phyloP scores from a whole-genome alignment of 2,888 invertebrate genomes.

The Rotaria magnacalcarata region DNA sequence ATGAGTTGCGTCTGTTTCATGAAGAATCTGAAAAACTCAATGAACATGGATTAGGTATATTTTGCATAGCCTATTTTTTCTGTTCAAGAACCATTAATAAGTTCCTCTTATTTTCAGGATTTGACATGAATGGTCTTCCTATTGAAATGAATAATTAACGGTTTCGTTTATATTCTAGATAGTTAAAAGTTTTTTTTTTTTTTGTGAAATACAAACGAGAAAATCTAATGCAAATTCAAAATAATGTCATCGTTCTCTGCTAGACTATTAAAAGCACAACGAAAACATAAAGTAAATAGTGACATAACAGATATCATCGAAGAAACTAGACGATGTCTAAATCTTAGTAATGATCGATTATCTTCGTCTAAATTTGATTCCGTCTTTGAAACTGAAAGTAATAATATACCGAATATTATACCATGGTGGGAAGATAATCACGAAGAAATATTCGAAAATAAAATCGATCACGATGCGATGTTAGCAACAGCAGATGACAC shows the following conservation, averaged over 20 bases:
- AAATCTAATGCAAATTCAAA: no score
- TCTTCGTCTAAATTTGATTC: no score
- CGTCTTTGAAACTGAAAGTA: background rate
- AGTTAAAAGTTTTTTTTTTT: no score
- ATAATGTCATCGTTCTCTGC: no score
- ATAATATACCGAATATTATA: background rate
- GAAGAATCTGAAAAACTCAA: background rate
- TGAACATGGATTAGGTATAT: conserved; percentile 26
- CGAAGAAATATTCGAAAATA: background rate
- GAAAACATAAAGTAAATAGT: no score
- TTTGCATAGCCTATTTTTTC: background rate
- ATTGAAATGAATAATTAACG: background rate
- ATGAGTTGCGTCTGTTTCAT: background rate
- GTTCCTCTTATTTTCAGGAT: background rate
- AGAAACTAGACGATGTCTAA: no score
- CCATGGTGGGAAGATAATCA: background rate
- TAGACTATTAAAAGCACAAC: no score
- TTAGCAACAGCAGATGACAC: background rate
- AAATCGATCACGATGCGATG: background rate
- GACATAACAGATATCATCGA: no score
- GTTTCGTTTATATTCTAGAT: background rate
- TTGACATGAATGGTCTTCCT: background rate
- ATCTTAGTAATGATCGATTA: no score
- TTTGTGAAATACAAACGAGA: no score
- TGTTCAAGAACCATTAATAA: no score